Evolutionary conservation across 2,888 invertebrate genomes (phyloP).

Genomic region (Leucophenga maculata): DNA sequence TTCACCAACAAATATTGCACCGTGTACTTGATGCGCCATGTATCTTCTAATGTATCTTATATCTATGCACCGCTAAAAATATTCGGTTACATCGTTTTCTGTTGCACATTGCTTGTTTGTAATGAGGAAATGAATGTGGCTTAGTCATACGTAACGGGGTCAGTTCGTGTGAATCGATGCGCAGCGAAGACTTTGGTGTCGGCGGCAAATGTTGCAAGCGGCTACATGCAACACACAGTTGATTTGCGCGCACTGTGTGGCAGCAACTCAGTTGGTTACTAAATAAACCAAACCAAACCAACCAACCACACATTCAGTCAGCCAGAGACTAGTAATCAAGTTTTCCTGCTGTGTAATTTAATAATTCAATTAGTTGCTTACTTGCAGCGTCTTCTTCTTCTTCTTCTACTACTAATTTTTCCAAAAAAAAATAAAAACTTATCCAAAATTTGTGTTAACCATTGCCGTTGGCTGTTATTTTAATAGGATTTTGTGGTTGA

Average conservation of each 20-base stretch:
- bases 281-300: too few relatives aligned
- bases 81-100: slow-evolving; percentile 4
- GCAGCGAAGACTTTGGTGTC: neutral
- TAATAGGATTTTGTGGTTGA: slow-evolving; percentile 39
- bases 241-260: slow-evolving; percentile 20
- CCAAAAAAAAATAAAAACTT: neutral
- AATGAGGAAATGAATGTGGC: slow-evolving; percentile 39
- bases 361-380: slow-evolving; percentile 41
- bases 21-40: neutral
- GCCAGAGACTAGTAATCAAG: neutral
- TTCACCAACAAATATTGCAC: neutral
- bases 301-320: too few relatives aligned
- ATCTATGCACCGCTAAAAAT: neutral
- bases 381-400: neutral
- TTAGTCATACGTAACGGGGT: slow-evolving; percentile 38
- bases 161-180: slow-evolving; percentile 30
- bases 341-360: slow-evolving; percentile 38
- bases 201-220: neutral
- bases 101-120: slow-evolving; percentile 2
- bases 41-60: neutral
- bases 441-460: neutral
- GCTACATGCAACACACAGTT: neutral
- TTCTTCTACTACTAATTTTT: too few relatives aligned
- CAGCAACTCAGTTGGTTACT: neutral
- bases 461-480: neutral